Base-by-base conservation (phyloP, 2,888 invertebrate species). In the Lissonota sp. region DNA sequence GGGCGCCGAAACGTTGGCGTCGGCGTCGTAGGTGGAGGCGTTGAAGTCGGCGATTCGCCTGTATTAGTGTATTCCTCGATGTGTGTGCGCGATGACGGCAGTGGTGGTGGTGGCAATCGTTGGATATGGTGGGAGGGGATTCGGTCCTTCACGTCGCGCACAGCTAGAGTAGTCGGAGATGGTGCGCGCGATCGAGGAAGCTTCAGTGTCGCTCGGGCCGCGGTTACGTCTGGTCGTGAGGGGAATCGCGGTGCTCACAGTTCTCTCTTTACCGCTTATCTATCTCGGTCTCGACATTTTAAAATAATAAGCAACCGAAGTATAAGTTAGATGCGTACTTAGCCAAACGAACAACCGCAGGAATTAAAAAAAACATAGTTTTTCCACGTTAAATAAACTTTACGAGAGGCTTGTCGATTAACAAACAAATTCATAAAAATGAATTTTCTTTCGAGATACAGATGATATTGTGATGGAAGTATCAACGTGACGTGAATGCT, bases 121-220 rank as follows among this genome's bases (percentile, higher is more conserved):
- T 66, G 79, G 60, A 71, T 26, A 26, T 73, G 78, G 82, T 78
- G 77, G 70, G 83, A 26, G 82, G 71, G 74, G 79, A 60, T 79
- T 73, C 73, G 84, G 71, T 83, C 73, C 84, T 87, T 85, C 86
- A 86, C 86, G 87, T 87, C 85, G 89, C 84, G 85, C 87, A 86
- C 85, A 83, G 85, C 82, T 84, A 83, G 87, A 84, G 86, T 82
- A 86, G 88, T 87, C 88, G 87, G 89, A 87, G 88, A 88, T 87
- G 87, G 90, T 88, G 88, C 87, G 89, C 87, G 87, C 87, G 86
- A 83, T 84, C 83, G 83, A 84, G 84, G 85, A 82, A 86, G 86
- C 84, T 80, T 89, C 91, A 92, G 92, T 92, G 87, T 91, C 87
- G 92, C 89, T 92, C 88, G 88, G 89, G 86, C 89, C 87, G 89